Evolutionary conservation across 2,888 invertebrate genomes (phyloP).

Genomic region (Sesia apiformis): DNA sequence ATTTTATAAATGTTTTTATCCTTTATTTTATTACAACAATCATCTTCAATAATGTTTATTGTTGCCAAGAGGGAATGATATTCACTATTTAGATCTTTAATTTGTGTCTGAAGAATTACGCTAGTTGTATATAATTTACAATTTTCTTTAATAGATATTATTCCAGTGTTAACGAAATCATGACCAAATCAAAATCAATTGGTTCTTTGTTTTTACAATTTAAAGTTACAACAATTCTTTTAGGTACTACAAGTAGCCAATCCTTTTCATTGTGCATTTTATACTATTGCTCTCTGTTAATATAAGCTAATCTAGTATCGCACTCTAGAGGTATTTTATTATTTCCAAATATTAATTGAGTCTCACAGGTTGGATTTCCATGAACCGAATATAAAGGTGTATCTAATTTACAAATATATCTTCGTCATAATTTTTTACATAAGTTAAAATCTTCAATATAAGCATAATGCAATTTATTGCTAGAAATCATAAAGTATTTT

Average conservation of each 20-base stretch:
- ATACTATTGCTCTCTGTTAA: conserved; percentile 12
- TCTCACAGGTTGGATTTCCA: too few species aligned
- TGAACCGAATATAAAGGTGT: too few species aligned
- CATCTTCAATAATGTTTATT: conserved; percentile 6
- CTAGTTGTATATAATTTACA: conserved; percentile 9
- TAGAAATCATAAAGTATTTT: conserved; percentile 10
- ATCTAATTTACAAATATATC: conserved; percentile 10
- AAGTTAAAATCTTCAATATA: conserved; percentile 7
- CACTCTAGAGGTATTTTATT: too few species aligned
- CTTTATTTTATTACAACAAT: conserved; percentile 9
- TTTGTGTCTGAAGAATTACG: conserved; percentile 4
- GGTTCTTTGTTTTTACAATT: conserved; percentile 8
- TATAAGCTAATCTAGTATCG: too few species aligned
- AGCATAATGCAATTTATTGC: conserved; percentile 9
- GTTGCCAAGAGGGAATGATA: conserved; percentile 3
- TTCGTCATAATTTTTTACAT: conserved; percentile 7
- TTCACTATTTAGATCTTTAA: conserved; percentile 2
- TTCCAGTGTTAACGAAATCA: too few species aligned
- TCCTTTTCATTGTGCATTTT: conserved; percentile 6
- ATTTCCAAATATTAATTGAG: too few species aligned
- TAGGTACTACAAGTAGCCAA: conserved; percentile 6
- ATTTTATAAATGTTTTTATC: conserved; percentile 6
- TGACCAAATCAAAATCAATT: conserved; percentile 1
- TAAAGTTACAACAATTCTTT: conserved; percentile 5
- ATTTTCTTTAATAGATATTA: too few species aligned